Percentiles rank a stretch among this genome's conserved stretches.
Conservation (phyloP, 2,113 vertebrate species). For the Oryzias celebensis region DNA sequence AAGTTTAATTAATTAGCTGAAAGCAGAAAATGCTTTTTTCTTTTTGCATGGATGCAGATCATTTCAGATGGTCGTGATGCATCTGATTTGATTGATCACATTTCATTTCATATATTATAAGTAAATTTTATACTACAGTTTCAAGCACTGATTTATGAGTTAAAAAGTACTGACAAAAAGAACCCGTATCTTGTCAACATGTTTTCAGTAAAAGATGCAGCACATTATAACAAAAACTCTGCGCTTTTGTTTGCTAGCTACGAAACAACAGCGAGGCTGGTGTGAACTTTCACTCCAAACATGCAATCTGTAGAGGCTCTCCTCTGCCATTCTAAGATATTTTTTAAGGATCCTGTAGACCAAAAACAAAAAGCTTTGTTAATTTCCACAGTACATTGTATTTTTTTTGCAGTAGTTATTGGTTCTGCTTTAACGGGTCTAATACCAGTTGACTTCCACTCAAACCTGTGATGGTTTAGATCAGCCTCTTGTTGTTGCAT, state of each 20-base stretch:
- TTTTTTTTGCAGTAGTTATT: not conserved
- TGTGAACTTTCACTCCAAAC: conserved; percentile 46
- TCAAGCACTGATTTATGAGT: conserved; percentile 22
- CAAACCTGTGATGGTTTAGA: conserved; percentile 40
- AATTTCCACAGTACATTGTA: conserved; percentile 7
- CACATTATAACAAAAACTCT: conserved; percentile 17
- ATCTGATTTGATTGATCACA: conserved; percentile 70
- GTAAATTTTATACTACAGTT: conserved; percentile 30
- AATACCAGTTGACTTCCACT: not conserved
- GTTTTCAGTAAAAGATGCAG: conserved; percentile 33
- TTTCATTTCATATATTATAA: conserved; percentile 65
- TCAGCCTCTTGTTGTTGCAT: conserved; percentile 62
- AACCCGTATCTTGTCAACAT: not conserved
- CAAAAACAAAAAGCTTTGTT: not conserved
- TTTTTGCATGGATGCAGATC: conserved; percentile 73
- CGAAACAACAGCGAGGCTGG: conserved; percentile 53
- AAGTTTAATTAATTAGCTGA: conserved; percentile 24
- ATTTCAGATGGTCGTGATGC: conserved; percentile 63
- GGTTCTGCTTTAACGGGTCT: conserved; percentile 4
- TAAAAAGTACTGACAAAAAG: conserved; percentile 14
- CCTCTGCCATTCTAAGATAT: too few relatives aligned
- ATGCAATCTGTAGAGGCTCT: not conserved
- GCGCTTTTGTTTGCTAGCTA: conserved; percentile 34
- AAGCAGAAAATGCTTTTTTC: conserved; percentile 51
- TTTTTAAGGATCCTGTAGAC: conserved; percentile 4